Base-by-base conservation (phyloP, 2,888 invertebrate genomes). In the Cataglyphis rosenhaueri region DNA sequence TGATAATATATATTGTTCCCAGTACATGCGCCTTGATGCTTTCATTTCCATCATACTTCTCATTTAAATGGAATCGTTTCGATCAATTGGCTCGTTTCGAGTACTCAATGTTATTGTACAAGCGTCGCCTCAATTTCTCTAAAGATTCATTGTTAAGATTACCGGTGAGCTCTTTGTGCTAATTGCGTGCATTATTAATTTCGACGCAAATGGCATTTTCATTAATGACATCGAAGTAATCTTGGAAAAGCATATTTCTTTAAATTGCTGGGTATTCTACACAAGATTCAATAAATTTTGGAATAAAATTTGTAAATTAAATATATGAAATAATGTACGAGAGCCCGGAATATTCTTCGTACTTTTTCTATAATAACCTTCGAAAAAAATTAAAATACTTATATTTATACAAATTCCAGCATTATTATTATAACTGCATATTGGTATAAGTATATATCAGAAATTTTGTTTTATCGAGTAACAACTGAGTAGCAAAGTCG, bases 61-160 rank as follows among this genome's bases (percentile, higher is more conserved):
- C 38, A 78, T 59, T 78, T 78, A 71, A 78, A 78, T 71, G 32
- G 32, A 44, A 78, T 18, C 71, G 9, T 18, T 29, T 21, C 44
- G 29, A 71, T 71, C 70, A 41, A 57, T 41, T 57, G 41, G 25
- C 59, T 57, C 12, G 44, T 59, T 70, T 41, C 18, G 41, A 70
- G 29, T 29, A 41, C 32, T 78, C 41, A 10, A 44, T 44, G 71
- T 71, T 57, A 57, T 70, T 78, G 41, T 44, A 78, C 57, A 57
- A 57, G 15, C 41, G 10, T 68, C n/a, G 6, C 3, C 3, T 15
- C 41, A 44, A 44, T 15, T 32, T 62, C 62, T 41, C 21, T 57
- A 78, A 78, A 68, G 15, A 78, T 57, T 6, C 6, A 1, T 21
- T 29, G 52, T 64, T 75, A 75, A 59, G 25, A 35, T 21, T 21